Evolutionary conservation across 2,797 vertebrate genomes (phyloP).

Genomic region (Discoglossus pictus): DNA sequence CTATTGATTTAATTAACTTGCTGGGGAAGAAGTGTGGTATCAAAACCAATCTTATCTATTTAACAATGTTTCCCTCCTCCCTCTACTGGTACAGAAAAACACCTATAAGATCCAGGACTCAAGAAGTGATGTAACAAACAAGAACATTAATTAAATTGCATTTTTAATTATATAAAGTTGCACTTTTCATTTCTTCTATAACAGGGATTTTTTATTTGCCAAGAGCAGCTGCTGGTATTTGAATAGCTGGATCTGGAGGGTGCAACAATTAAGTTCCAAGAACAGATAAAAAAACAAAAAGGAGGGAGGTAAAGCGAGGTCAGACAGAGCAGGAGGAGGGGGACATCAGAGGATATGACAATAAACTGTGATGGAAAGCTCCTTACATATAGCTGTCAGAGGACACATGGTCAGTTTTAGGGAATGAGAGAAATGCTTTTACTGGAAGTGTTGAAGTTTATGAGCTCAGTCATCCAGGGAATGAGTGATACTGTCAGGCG

Average conservation of each 20-base stretch:
- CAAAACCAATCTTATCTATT: too few species aligned
- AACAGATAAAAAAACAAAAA: constrained; percentile 26
- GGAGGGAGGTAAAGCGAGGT: constrained; percentile 12
- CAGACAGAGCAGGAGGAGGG: constrained; percentile 23
- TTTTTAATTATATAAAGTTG: too few species aligned
- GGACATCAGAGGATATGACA: constrained; percentile 31
- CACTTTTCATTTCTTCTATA: too few species aligned
- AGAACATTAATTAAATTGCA: too few species aligned
- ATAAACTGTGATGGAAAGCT: constrained; percentile 38
- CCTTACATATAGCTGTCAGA: constrained; percentile 28
- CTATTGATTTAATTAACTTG: too few species aligned
- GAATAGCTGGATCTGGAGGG: constrained; percentile 28
- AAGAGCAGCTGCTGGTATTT: constrained; percentile 16
- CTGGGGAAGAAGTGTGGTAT: too few species aligned
- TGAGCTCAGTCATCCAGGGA: constrained; percentile 40
- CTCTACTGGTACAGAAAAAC: too few species aligned
- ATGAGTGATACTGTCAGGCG: constrained; percentile 25
- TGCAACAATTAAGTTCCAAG: constrained; percentile 25
- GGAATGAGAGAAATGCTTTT: constrained; percentile 37
- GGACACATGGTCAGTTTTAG: constrained; percentile 23
- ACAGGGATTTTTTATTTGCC: too few species aligned
- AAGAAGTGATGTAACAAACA: too few species aligned
- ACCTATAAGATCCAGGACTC: too few species aligned
- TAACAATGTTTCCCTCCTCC: too few species aligned
- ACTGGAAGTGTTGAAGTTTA: constrained; percentile 38